Base-by-base conservation (phyloP, 2,113 vertebrate genomes). In the Urocolius indicus region DNA sequence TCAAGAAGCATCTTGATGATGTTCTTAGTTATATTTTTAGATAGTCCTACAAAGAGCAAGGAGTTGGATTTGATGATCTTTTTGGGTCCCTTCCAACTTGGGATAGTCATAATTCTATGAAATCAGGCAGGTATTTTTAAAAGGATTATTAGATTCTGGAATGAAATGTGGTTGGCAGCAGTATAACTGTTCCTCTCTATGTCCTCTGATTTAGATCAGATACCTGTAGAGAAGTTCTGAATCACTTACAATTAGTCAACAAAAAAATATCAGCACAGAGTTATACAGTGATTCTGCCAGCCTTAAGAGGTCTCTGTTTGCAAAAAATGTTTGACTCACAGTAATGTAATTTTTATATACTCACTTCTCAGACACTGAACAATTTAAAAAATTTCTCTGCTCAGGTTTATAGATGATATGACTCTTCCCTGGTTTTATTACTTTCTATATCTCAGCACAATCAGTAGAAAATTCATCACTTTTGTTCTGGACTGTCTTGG, bases 391-490 rank as follows among this genome's bases (percentile, higher is more conserved):
- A 62, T 54, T 67, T 83, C 13, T n/a, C 30, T 43, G 76, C 49
- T 77, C 36, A 46, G 26, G 18, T 57, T 90, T 86, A 92, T 69
- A 90, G 76, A 88, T 73, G 19, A 68, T 36, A 63, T n/a, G 58
- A 62, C 18, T 45, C 32, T 63, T 49, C 63, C 48, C 48, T 55
- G 7, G 26, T 51, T 91, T 91, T 91, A 92, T 87, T 95, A 71
- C 77, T 91, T 93, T 66, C 48, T 59, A 2, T 89, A 92, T 94
- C 91, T 90, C 61, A 49, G 55, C 29, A 89, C 43, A 84, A 92
- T 84, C 86, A 91, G 36, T 21, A 90, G 59, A 89, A 73, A 87
- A 84, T 73, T 74, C 32, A 77, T 93, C 62, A 55, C 30, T 46
- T 74, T 3, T 76, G 27, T 77, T 90, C 67, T 62, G 23, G 16